These are phyloP conservation scores for pig (Sus scrofa) DNA, from an alignment of 2,113 vertebrate species.

Conservation along the genomic window DNA sequence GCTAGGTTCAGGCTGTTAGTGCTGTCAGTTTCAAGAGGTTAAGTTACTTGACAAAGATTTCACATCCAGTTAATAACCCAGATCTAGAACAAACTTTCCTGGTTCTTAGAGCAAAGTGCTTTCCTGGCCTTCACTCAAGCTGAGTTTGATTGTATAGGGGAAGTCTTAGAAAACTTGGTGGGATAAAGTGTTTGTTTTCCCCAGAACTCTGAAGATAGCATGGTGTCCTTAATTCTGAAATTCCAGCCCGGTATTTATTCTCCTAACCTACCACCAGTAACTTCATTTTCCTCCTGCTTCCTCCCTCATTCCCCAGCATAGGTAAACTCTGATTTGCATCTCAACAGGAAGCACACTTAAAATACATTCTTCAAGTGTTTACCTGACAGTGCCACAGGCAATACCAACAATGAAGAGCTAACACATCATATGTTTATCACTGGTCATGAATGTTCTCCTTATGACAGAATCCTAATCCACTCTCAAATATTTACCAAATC, in stretches of 20 bases:
- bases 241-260: neutral
- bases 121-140: neutral
- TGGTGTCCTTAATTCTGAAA: neutral
- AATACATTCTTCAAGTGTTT: constrained; percentile 58
- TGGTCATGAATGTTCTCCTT: constrained; percentile 60
- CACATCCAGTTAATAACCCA: neutral
- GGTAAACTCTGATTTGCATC: constrained; percentile 65
- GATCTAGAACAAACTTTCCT: neutral
- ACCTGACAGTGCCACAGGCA: neutral
- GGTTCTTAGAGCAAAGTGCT: neutral
- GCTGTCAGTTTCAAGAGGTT: too few species aligned
- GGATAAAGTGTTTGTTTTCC: neutral
- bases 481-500: constrained; percentile 64
- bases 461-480: constrained; percentile 37
- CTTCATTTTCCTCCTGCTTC: neutral
- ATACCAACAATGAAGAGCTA: constrained; percentile 53
- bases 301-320: neutral
- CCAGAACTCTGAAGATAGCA: neutral
- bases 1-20: too few species aligned
- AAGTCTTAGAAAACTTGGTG: neutral
- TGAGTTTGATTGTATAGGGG: neutral
- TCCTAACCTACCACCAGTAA: neutral
- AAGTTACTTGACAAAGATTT: neutral
- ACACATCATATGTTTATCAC: constrained; percentile 56
- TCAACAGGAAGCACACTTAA: constrained; percentile 63